Base-by-base conservation (phyloP, 1,140 invertebrate genomes). In the Papilio dardanus region DNA sequence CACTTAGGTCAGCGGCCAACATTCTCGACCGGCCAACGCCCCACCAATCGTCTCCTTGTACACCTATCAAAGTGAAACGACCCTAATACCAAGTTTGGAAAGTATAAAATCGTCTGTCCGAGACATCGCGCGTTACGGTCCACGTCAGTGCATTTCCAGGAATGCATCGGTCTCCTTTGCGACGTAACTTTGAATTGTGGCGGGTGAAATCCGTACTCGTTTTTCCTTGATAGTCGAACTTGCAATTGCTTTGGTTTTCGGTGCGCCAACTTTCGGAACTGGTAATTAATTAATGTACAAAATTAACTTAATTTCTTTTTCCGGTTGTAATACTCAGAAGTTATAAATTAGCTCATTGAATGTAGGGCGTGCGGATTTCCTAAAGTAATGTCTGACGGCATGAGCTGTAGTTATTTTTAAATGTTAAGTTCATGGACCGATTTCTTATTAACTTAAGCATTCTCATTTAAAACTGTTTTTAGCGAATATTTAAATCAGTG, bases 1-100 rank as follows among this genome's bases (percentile, higher is more conserved):
- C 90, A 91, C 89, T 91, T 87, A 86, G 89, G 87, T 91, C 89
- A 89, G 88, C 88, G 84, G 87, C 85, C 88, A 89, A 93, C 91
- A 93, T 92, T 93, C 90, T 91, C 83, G 79, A 86, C 87, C 87
- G 89, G 89, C 83, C 90, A 90, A 88, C 90, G 89, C 86, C 87
- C 87, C 86, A 89, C 84, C 82, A 82, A 83, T 88, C 81, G 77
- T 80, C 79, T 79, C 69, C n/a, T 65, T 71, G 54, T 21, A 37
- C 30, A 50, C 68, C 75, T 3, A 2, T 10, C 75, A 69, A 77
- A 58, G 77, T 69, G 83, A 81, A 80, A 76, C 78, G 35, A 73
- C 74, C 78, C 76, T 80, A 83, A 82, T 67, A 74, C 1, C 12
- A 67, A 28, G 1, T 19, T 0, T 40, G 66, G 31, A 89, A 83